Conservation (phyloP, 37 sponge, comb jelly and placozoan species). For the Cliona cf. orientalis region DNA sequence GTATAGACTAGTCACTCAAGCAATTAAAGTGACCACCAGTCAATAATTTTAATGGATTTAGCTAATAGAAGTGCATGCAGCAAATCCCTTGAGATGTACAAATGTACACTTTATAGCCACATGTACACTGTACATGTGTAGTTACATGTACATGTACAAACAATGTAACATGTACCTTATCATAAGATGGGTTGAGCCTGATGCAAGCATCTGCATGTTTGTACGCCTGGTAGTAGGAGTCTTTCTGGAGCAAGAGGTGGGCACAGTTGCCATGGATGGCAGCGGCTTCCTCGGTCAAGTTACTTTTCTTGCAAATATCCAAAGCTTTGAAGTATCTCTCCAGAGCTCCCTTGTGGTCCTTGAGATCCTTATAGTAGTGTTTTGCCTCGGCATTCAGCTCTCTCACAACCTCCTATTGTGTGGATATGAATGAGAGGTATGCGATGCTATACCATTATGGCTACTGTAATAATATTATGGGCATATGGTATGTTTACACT, state of each 20-base stretch:
- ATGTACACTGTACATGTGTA: background rate
- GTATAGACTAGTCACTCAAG: too few species aligned
- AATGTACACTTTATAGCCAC: background rate
- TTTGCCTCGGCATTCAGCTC: slow-evolving; percentile 13
- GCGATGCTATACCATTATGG: too few species aligned
- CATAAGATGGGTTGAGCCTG: slow-evolving; percentile 4
- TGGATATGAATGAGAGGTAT: too few species aligned
- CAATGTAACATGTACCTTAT: slow-evolving; percentile 18
- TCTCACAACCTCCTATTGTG: too few species aligned
- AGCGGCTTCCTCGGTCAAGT: slow-evolving; percentile 12
- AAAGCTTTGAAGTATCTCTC: slow-evolving; percentile 20
- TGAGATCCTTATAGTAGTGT: background rate
- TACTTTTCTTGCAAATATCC: background rate
- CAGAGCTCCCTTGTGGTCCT: background rate
- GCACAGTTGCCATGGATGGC: slow-evolving; percentile 25
- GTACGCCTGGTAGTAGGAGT: slow-evolving; percentile 13
- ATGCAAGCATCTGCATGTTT: slow-evolving; percentile 24
- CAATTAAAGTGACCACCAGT: too few species aligned
- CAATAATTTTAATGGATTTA: background rate
- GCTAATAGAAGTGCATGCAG: background rate
- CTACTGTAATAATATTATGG: too few species aligned
- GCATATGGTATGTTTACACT: too few species aligned
- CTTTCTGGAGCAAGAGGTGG: slow-evolving; percentile 6
- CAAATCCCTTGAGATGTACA: background rate
- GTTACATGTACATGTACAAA: background rate